Base-by-base conservation (phyloP, 1,140 invertebrate genomes). In the Muscidifurax raptorellus region DNA sequence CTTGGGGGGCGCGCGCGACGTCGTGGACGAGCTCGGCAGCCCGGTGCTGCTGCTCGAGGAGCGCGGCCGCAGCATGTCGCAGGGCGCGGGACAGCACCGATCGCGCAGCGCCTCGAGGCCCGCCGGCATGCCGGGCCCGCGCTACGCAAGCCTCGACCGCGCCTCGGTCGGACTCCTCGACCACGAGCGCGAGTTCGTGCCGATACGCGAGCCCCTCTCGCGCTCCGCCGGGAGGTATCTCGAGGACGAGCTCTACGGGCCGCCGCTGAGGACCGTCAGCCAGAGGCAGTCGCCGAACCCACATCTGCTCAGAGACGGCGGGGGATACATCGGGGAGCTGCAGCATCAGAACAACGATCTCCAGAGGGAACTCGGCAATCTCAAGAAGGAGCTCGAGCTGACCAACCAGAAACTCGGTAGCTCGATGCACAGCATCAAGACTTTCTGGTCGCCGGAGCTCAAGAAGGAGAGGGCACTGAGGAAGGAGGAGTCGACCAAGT, bases 391-490 rank as follows among this genome's bases (percentile, higher is more conserved):
- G 90, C 95, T 99, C 87, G 98, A 99, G 93, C 94, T 98, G 86
- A 99, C 98, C 83, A 99, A 99, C 93, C 98, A 99, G 93, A 99
- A 99, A 93, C 94, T 99, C 85, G 98, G 98, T 90, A 99, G 98
- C 90, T 98, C 97, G 89, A 99, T 99, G 98, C 98, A 99, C 93
- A 98, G 97, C 93, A 99, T 99, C 91, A 99, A 99, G 94, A 99
- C 98, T 15, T 99, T 99, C 94, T 99, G 99, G 99, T 99, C 98
- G 92, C 99, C 99, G 0, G 99, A 99, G 92, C 94, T 99, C 89
- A 99, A 99, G 93, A 99, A 99, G 94, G 99, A 99, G 93, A 94
- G 99, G 83, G 97, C 98, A 18, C 91, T 99, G 74, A 94, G 99
- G 79, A 99, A 99, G 93, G 99, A 99, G 93, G 99, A 99, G 93